phyloP scores from a whole-genome alignment of 1,140 invertebrate genomes.

The Scaptomyza pallida region DNA sequence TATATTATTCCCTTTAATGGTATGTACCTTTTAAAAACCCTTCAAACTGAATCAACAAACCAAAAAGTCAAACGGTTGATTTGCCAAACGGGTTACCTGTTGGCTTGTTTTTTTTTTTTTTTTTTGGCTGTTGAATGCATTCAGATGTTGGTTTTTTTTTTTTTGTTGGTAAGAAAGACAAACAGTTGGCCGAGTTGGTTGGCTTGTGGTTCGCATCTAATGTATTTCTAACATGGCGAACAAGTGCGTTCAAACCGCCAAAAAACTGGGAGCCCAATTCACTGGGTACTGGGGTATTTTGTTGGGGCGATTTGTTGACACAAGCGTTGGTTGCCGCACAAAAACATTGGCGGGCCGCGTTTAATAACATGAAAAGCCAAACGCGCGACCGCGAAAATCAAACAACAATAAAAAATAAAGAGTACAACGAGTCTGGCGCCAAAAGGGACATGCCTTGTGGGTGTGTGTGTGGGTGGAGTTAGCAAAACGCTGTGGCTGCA shows the following conservation, averaged over 20 bases:
- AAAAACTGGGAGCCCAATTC: background rate
- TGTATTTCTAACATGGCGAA: conserved; percentile 60
- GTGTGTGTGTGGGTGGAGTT: conserved; percentile 14
- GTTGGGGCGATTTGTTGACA: conserved; percentile 64
- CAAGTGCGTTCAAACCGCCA: conserved; percentile 41
- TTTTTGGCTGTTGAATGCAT: conserved; percentile 15
- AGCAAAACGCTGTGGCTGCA: conserved; percentile 61
- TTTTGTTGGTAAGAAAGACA: conserved; percentile 1
- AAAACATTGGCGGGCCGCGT: conserved; percentile 75
- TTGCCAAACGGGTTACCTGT: background rate
- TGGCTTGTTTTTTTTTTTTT: background rate
- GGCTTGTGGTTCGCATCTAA: conserved; percentile 28
- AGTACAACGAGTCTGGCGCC: conserved; percentile 1
- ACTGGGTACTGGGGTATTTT: background rate
- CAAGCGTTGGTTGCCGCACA: conserved; percentile 55
- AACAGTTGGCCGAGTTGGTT: conserved; percentile 3
- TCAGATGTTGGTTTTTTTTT: conserved; percentile 28
- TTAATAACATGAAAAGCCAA: conserved; percentile 80
- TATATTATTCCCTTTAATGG: no score
- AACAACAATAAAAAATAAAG: conserved; percentile 80
- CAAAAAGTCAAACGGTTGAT: background rate
- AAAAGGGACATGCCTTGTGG: background rate
- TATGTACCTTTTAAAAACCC: background rate
- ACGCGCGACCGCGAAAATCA: conserved; percentile 78
- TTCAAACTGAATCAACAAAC: conserved; percentile 6